Evolutionary conservation across 2,113 vertebrate species (phyloP).

Genomic region (Oncorhynchus gorbuscha): DNA sequence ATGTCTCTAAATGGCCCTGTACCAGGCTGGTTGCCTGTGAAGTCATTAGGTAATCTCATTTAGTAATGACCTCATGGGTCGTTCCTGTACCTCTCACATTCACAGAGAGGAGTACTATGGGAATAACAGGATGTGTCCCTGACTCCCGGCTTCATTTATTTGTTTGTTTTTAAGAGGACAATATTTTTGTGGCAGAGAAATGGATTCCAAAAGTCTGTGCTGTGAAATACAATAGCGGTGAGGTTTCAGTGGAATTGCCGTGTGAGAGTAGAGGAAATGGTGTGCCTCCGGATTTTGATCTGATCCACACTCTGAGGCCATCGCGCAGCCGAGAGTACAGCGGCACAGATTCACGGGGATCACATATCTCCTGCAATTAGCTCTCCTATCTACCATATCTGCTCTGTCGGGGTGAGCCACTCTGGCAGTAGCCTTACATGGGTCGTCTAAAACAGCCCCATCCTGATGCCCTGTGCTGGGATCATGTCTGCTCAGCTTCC

Average conservation of each 20-base stretch:
- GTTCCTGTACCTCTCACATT: background rate
- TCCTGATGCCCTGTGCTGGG: no score
- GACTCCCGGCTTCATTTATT: background rate
- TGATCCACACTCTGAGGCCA: background rate
- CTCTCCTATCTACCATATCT: background rate
- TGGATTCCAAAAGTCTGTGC: background rate
- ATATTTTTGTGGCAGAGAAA: background rate
- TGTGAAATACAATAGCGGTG: background rate
- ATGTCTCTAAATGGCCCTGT: no score
- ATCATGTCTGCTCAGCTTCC: background rate
- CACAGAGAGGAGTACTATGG: background rate
- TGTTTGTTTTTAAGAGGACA: background rate
- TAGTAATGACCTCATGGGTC: constrained; percentile 58
- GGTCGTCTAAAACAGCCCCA: background rate
- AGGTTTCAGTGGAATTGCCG: background rate
- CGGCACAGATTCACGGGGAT: background rate
- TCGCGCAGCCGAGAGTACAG: no score
- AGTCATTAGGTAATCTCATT: constrained; percentile 64
- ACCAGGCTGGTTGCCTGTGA: constrained; percentile 32
- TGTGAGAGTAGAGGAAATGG: background rate
- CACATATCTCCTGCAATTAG: background rate
- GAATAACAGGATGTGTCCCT: background rate
- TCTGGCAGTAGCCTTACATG: background rate
- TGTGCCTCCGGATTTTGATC: background rate
- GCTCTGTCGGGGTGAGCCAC: background rate